Evolutionary conservation across 2,888 invertebrate genomes (phyloP).

Genomic region (Drosophila longiperda): DNA sequence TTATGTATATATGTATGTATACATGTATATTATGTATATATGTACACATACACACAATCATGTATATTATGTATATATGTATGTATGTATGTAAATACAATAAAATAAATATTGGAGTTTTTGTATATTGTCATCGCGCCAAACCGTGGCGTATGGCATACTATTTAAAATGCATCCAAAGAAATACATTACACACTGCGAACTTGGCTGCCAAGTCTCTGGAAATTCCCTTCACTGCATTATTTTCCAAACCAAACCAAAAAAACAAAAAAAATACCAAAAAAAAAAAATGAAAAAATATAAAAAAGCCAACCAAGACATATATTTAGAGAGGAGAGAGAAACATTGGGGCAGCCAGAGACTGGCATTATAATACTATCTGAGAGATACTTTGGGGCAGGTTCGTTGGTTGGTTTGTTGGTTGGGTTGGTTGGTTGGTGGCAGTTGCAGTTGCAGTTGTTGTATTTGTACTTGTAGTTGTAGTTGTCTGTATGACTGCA

Average conservation of each 20-base stretch:
- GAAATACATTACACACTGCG: constrained; percentile 77
- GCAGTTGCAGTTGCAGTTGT: not conserved
- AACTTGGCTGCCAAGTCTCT: constrained; percentile 74
- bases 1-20: constrained; percentile 12
- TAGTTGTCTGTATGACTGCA: constrained; percentile 57
- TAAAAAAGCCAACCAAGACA: not conserved
- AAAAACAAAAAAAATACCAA: constrained; percentile 9
- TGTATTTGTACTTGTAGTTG: not conserved
- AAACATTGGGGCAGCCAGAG: constrained; percentile 21
- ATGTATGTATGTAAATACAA: constrained; percentile 16
- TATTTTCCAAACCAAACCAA: constrained; percentile 70
- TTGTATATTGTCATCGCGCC: constrained; percentile 69
- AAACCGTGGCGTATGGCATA: constrained; percentile 70
- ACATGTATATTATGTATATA: too few relatives aligned
- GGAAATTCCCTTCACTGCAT: constrained; percentile 83
- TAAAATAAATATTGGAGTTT: constrained; percentile 4
- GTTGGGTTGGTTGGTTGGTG: not conserved
- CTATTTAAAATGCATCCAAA: constrained; percentile 76
- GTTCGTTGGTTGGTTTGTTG: constrained; percentile 28
- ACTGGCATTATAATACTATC: constrained; percentile 35
- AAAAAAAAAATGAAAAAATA: constrained; percentile 3
- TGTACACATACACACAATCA: too few relatives aligned
- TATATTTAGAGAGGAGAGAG: constrained; percentile 14
- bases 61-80: constrained; percentile 10
- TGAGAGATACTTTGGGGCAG: constrained; percentile 66